Evolutionary conservation across 2,888 invertebrate genomes (phyloP), one percentile per base, ranked within the genome.

Genomic region (Drosophila algonquin): DNA sequence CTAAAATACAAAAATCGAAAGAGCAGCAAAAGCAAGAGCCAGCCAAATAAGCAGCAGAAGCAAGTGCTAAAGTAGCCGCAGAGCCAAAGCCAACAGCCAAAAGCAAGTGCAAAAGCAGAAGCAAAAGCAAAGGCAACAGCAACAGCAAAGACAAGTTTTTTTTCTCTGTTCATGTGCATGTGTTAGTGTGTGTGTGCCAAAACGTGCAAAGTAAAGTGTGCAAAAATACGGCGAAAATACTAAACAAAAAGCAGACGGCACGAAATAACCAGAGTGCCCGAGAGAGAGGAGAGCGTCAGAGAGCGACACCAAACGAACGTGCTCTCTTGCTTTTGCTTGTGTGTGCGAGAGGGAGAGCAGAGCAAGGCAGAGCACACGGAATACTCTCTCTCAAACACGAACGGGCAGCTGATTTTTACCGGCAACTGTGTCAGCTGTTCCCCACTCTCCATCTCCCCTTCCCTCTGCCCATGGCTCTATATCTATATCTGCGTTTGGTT

Each of bases 361-460:
- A 40, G 40, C n/a, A n/a, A n/a, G n/a, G n/a, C 40, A 5, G 12
- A 35, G 5, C 14, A 40, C 35, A 40, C 40, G 12, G 35, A 35
- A 35, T n/a, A 14, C 40, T 40, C 40, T 40, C 40, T 40, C 14
- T 40, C 14, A 14, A 40, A 40, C 6, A n/a, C 14, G n/a, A 40
- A n/a, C 40, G 40, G 40, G 40, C 45, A 54, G 89, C 89, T 90
- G 89, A 87, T 83, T 85, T 88, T 87, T 77, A 89, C 89, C 89
- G 89, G 89, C 86, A 80, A 85, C 67, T 77, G 80, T 71, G 77
- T 87, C 89, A 89, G 89, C 89, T 82, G 82, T 82, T 82, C 64
- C 67, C 51, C 50, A 5, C 35, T 47, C 30, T 9, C 57, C 48
- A 48, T 58, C 57, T n/a, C 7, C 7, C 44, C 14, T 24, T 44